These are phyloP conservation scores for Misgurnus anguillicaudatus DNA, from an alignment of 2,113 vertebrate species.

Conservation along the genomic window DNA sequence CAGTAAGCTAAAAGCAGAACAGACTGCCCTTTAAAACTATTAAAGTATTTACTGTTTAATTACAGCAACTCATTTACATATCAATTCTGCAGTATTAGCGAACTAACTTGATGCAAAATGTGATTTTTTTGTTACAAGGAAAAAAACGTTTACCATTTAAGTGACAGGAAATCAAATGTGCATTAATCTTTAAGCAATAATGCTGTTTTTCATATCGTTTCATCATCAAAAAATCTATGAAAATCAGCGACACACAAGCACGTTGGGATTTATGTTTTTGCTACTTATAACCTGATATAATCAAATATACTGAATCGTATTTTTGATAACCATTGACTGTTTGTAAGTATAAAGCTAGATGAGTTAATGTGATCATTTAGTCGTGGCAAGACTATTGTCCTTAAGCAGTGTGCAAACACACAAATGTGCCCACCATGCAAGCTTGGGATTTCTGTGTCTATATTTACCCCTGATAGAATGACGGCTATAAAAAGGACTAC, in stretches of 20 bases:
- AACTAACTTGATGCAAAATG: too few relatives aligned
- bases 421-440: neutral
- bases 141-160: too few relatives aligned
- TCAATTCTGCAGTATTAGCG: neutral
- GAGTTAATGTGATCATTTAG: neutral
- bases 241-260: neutral
- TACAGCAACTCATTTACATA: neutral
- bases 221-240: neutral
- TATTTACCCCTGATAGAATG: constrained; percentile 36
- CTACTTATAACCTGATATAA: neutral
- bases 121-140: too few relatives aligned
- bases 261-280: neutral
- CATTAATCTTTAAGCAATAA: too few relatives aligned
- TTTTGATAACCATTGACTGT: neutral
- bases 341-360: neutral
- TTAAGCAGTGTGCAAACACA: constrained; percentile 10
- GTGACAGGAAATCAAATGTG: too few relatives aligned
- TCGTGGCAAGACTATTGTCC: neutral
- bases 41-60: neutral
- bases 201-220: too few relatives aligned
- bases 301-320: neutral
- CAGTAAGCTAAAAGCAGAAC: neutral
- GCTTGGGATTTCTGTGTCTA: constrained; percentile 23
- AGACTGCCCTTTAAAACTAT: neutral
- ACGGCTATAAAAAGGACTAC: constrained; percentile 36